Evolutionary conservation across 1,140 invertebrate genomes (phyloP).

Genomic region (Cyclargus thomasi): DNA sequence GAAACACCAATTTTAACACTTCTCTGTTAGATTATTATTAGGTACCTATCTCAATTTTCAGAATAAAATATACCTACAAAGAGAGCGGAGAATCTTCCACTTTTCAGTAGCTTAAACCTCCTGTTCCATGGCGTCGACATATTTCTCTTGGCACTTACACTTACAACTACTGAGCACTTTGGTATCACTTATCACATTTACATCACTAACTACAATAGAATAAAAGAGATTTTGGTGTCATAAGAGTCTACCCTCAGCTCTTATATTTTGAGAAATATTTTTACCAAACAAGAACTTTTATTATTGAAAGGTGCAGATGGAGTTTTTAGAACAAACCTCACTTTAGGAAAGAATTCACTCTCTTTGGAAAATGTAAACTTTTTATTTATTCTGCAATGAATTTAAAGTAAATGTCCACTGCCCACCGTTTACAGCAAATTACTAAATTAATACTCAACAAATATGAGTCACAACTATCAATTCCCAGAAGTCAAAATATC

Average conservation of each 20-base stretch:
- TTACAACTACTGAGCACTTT: constrained; percentile 1
- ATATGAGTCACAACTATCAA: constrained; percentile 6
- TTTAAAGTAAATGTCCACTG: neutral
- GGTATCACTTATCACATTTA: constrained; percentile 8
- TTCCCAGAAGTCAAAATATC: neutral
- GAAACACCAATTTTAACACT: too few relatives aligned
- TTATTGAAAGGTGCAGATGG: neutral
- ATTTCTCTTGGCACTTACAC: neutral
- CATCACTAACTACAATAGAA: constrained; percentile 4
- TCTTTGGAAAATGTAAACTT: too few relatives aligned
- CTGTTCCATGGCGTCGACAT: neutral
- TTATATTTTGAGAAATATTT: too few relatives aligned
- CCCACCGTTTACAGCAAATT: neutral
- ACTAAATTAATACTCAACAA: constrained; percentile 14
- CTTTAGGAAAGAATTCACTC: too few relatives aligned
- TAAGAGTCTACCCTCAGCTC: too few relatives aligned
- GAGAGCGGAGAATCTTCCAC: neutral
- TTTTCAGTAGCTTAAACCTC: neutral
- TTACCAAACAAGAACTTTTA: neutral
- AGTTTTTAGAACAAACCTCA: neutral
- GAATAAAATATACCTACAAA: neutral
- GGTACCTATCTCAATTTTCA: neutral
- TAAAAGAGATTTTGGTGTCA: neutral
- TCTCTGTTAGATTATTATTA: too few relatives aligned
- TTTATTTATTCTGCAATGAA: too few relatives aligned